Percentiles rank a stretch among this genome's conserved stretches.
Evolutionary conservation across 2,113 vertebrate genomes (phyloP).

Genomic region (Tupaia chinensis): DNA sequence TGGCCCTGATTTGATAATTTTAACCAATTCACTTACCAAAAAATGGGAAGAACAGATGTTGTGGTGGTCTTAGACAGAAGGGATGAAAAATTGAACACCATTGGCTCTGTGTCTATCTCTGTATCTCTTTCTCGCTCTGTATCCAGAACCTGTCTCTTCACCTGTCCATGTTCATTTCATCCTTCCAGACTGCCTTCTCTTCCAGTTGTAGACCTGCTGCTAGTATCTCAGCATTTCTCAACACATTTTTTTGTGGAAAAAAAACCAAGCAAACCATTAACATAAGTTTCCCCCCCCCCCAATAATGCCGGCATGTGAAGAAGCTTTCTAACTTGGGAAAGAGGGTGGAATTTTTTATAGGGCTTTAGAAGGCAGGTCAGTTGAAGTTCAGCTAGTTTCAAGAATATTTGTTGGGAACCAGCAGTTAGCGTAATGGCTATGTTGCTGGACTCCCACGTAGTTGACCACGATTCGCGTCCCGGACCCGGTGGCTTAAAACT

Average conservation of each 20-base stretch:
- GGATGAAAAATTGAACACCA: background rate
- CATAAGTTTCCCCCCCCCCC: slow-evolving; percentile 58
- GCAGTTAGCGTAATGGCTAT: too few species aligned
- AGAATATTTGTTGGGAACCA: slow-evolving; percentile 23
- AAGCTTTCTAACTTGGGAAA: background rate
- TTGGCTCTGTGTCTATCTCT: background rate
- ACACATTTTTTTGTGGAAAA: slow-evolving; percentile 39
- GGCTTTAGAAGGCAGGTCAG: slow-evolving; percentile 44
- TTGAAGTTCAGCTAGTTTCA: slow-evolving; percentile 69
- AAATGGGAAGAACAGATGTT: slow-evolving; percentile 46
- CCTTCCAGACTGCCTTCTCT: background rate
- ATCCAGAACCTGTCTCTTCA: background rate
- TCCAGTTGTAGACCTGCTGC: background rate
- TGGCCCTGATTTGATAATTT: background rate
- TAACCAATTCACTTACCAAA: background rate
- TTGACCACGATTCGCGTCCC: too few species aligned
- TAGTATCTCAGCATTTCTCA: slow-evolving; percentile 10
- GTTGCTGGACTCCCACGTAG: too few species aligned
- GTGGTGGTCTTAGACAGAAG: slow-evolving; percentile 27
- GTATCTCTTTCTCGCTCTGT: too few species aligned
- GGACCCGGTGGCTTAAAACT: too few species aligned
- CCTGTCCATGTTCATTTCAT: background rate
- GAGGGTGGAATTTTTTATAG: slow-evolving; percentile 59
- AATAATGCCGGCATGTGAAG: background rate
- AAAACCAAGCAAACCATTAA: slow-evolving; percentile 52